Conservation (phyloP, 1,140 invertebrate species). For the Panagrolaimus sp. region DNA sequence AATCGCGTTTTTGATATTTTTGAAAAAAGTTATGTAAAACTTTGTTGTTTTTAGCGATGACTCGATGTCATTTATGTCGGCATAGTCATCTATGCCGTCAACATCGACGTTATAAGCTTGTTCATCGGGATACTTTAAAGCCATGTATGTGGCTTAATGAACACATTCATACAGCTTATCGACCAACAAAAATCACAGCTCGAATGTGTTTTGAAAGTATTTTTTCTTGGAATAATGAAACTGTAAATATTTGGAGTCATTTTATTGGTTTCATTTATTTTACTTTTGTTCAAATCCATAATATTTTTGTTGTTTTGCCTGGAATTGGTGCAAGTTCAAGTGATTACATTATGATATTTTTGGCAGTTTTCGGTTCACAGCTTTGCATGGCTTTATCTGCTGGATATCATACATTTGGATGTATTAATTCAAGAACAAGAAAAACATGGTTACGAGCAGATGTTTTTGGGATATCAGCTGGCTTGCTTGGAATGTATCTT, state of each 20-base stretch:
- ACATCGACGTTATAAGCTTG: background rate
- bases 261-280: constrained; percentile 84
- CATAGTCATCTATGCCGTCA: constrained; percentile 9
- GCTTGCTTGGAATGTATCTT: constrained; percentile 84
- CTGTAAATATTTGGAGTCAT: constrained; percentile 93
- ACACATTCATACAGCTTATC: constrained; percentile 50
- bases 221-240: constrained; percentile 87
- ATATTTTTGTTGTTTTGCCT: constrained; percentile 66
- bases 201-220: constrained; percentile 38
- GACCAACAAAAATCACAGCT: constrained; percentile 48
- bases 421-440: constrained; percentile 78
- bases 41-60: constrained; percentile 1
- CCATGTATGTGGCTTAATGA: constrained; percentile 50
- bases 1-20: background rate
- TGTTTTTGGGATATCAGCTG: constrained; percentile 83
- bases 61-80: constrained; percentile 7
- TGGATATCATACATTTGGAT: constrained; percentile 87
- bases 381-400: constrained; percentile 85
- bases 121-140: constrained; percentile 11
- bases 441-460: constrained; percentile 81
- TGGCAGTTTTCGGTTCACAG: constrained; percentile 80
- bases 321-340: constrained; percentile 47
- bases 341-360: constrained; percentile 77
- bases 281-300: constrained; percentile 75
- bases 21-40: too few relatives aligned